phyloP scores from a whole-genome alignment of 2,888 invertebrate species.

The Papilio protenor region DNA sequence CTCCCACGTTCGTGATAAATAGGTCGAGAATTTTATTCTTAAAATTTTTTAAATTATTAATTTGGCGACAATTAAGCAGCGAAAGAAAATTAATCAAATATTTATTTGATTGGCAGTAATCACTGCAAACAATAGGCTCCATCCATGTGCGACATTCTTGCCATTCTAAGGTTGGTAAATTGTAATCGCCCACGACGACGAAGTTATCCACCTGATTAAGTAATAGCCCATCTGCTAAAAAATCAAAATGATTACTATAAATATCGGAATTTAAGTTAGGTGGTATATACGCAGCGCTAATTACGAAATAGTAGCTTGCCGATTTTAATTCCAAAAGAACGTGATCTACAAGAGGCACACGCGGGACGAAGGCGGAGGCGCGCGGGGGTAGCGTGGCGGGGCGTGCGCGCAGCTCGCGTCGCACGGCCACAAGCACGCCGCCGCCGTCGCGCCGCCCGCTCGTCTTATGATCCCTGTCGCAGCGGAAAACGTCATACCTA shows the following conservation, averaged over 20 bases:
- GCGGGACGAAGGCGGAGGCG: background rate
- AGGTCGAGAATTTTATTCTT: conserved; percentile 14
- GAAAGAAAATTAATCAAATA: conserved; percentile 1
- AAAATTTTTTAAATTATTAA: conserved; percentile 13
- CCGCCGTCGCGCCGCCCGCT: too few species aligned
- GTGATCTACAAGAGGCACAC: background rate
- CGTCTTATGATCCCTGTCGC: too few species aligned
- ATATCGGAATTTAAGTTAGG: background rate
- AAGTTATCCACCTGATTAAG: background rate
- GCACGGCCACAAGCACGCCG: background rate
- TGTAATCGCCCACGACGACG: background rate
- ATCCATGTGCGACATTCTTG: conserved; percentile 4
- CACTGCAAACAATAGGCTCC: conserved; percentile 1
- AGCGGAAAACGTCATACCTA: too few species aligned
- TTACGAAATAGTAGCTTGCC: background rate
- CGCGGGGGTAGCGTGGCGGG: background rate
- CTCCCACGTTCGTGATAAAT: conserved; percentile 1
- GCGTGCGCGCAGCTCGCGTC: background rate
- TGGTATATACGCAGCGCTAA: background rate
- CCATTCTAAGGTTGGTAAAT: background rate
- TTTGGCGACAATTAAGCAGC: conserved; percentile 2
- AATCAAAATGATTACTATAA: background rate
- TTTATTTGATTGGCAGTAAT: conserved; percentile 16
- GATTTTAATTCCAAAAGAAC: background rate
- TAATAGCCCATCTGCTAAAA: background rate